Evolutionary conservation across 2,888 invertebrate species (phyloP).

Genomic region (Tenthredo notha): DNA sequence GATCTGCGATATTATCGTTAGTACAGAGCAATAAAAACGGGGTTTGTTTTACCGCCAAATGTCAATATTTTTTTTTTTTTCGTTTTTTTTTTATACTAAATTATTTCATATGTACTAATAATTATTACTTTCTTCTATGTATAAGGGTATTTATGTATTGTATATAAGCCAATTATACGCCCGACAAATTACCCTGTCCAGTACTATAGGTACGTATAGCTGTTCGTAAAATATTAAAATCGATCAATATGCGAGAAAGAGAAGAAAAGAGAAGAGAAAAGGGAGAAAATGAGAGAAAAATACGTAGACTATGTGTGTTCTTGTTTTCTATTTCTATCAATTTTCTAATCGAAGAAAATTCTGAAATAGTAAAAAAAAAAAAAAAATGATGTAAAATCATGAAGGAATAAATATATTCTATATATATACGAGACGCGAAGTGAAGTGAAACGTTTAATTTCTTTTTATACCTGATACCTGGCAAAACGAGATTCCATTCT

Average conservation of each 20-base stretch:
- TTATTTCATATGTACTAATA: background rate
- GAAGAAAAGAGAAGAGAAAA: background rate
- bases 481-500: conserved; percentile 10
- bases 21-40: background rate
- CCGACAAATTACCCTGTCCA: conserved; percentile 3
- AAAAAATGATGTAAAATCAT: too few relatives aligned
- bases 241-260: background rate
- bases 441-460: background rate
- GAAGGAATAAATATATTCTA: background rate
- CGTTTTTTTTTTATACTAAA: background rate
- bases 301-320: background rate
- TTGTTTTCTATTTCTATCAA: background rate
- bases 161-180: conserved; percentile 11
- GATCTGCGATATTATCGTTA: background rate
- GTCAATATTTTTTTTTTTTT: background rate
- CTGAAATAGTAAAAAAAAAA: too few relatives aligned
- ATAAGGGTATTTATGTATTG: background rate
- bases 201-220: background rate
- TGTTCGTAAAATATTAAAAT: background rate
- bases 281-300: background rate
- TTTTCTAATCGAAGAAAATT: too few relatives aligned
- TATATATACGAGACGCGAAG: too few relatives aligned
- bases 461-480: background rate
- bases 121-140: background rate
- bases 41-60: background rate